Evolutionary conservation across 2,797 vertebrate genomes (phyloP), one percentile per base, ranked within the genome.

Genomic region (Aphelocoma californica): DNA sequence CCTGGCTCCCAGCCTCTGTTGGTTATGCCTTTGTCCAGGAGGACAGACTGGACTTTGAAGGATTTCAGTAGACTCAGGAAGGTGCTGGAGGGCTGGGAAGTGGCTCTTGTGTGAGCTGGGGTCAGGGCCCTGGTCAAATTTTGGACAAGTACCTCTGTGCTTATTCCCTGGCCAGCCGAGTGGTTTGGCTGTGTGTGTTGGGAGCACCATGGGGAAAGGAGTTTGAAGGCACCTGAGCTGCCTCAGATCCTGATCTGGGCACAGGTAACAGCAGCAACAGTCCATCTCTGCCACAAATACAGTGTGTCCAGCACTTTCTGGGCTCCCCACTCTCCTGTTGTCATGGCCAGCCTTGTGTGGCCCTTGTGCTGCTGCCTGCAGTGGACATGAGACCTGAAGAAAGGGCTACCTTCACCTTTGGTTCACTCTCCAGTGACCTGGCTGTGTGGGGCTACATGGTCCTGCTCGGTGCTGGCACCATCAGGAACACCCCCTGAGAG

Each of bases 111-210:
- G 5, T 9, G 45, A 44, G 40, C 15, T 36, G 57, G n/a, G 19
- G 57, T 19, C 10, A 2, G 8, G 29, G 31, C 2, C 28, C 29
- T 36, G 32, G 28, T 66, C 64, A 34, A 21, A 29, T 29, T 40
- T 25, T 5, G 1, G 10, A 7, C n/a, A 14, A 42, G 31, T n/a
- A 88, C 17, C n/a, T 72, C 28, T 1, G 1, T 3, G 7, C 34
- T 73, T 54, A 1, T 47, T 18, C n/a, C 69, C 31, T 51, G 65
- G 31, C 7, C 36, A 40, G 0, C 7, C 0, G 0, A 12, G 12
- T 0, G 4, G 2, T 51, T 62, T 58, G 40, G 24, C 32, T 56
- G 5, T 7, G 42, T 0, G 0, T 20, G 7, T 11, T 73, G 65
- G 34, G 66, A 58, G 10, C 4, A 31, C 17, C 18, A 1, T 0